Base-by-base conservation (phyloP, 2,888 invertebrate genomes). In the Drosophila cracens region DNA sequence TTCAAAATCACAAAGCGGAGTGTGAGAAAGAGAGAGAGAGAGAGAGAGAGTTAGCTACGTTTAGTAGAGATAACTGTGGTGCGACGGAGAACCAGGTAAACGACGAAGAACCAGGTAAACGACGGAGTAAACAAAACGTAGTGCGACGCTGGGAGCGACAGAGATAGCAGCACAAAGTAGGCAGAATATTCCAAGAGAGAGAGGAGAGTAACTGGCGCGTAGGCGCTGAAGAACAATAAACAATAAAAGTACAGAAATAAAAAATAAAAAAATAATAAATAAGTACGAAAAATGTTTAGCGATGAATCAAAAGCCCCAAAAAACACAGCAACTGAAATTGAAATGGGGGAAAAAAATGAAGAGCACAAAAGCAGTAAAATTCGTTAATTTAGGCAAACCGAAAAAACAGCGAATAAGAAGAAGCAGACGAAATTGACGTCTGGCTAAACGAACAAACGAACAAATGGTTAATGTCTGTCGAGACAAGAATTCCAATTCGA, bases 111-210 rank as follows among this genome's bases (percentile, higher is more conserved):
- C 36, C 38, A n/a, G 43, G 59, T 62, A 64, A 70, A 56, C 57
- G 77, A 69, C 64, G 70, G 51, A 76, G 76, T 81, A 87, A 84
- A 67, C 87, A 87, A 87, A 74, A 70, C 66, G 59, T 46, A 77
- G 76, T 76, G 51, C 53, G 61, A 31, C 33, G 58, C 53, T 43
- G 49, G 13, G 33, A 13, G 53, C 43, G 43, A 43, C 16, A 53
- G 46, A 38, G 54, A 38, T 33, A 52, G 13, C 34, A 29, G 36
- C 46, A 40, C 16, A 72, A 57, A 53, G 49, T 69, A 60, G 56
- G 56, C 51, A 48, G 33, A 59, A 54, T 29, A 53, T 29, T 11
- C 33, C 16, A 16, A 48, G 11, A 34, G 13, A 21, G 54, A 48
- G 52, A 64, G 33, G 38, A 43, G 52, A 57, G n/a, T 67, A 78